phyloP scores from a whole-genome alignment of 2,888 invertebrate species.

The Rhagonycha fulva region DNA sequence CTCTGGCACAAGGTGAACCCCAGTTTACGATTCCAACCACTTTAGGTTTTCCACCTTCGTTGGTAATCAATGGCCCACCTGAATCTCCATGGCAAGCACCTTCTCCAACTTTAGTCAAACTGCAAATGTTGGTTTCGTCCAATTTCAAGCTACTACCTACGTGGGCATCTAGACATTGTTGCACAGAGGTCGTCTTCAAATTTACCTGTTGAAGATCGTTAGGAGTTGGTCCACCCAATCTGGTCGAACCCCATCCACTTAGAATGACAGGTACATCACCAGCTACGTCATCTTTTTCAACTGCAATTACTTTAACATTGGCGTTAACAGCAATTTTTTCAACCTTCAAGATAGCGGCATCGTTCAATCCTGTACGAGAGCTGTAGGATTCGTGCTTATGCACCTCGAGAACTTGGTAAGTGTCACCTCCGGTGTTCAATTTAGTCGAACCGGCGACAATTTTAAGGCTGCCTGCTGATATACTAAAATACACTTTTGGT shows the following conservation, averaged over 20 bases:
- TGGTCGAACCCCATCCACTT: slow-evolving; percentile 33
- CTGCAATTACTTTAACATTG: slow-evolving; percentile 36
- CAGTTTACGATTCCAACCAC: slow-evolving; percentile 58
- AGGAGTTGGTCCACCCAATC: slow-evolving; percentile 40
- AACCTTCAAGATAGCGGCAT: background rate
- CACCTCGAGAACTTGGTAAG: background rate
- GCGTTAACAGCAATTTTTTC: slow-evolving; percentile 23
- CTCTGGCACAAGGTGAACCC: slow-evolving; percentile 59
- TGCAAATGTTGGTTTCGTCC: slow-evolving; percentile 57
- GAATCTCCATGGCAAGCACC: slow-evolving; percentile 63
- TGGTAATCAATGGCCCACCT: slow-evolving; percentile 58
- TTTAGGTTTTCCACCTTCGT: slow-evolving; percentile 40
- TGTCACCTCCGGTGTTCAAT: background rate
- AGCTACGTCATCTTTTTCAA: slow-evolving; percentile 46
- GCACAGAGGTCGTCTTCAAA: slow-evolving; percentile 57
- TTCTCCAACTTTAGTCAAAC: slow-evolving; percentile 62
- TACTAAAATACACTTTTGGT: background rate
- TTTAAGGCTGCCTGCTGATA: background rate
- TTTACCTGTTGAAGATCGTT: slow-evolving; percentile 60
- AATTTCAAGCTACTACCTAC: slow-evolving; percentile 40
- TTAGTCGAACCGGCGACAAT: background rate
- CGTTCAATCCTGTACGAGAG: background rate
- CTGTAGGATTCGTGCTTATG: background rate
- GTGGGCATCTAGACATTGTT: slow-evolving; percentile 47
- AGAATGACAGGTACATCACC: slow-evolving; percentile 43